Percentiles rank a stretch among this genome's conserved stretches.
Conservation (phyloP, 2,888 invertebrate species). For the Pandemis corylana region DNA sequence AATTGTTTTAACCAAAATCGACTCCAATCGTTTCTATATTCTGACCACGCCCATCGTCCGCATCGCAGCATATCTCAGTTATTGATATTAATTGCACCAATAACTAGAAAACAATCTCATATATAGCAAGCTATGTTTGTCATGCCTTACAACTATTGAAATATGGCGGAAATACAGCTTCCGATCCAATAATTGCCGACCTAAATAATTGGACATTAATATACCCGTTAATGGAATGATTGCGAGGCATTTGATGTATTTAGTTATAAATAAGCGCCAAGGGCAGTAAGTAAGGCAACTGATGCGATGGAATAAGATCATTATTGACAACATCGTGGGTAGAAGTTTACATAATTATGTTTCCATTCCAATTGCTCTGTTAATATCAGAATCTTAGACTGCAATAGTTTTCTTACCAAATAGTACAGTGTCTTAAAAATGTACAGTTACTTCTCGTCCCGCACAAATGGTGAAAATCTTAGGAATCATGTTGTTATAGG, state of each 20-base stretch:
- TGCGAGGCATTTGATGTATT: constrained; percentile 2
- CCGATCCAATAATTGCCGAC: constrained; percentile 31
- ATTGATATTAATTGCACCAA: constrained; percentile 39
- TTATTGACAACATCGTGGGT: no score
- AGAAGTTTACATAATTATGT: no score
- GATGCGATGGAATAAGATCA: not conserved
- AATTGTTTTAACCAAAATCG: not conserved
- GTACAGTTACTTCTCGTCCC: no score
- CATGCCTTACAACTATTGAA: constrained; percentile 23
- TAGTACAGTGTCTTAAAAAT: no score
- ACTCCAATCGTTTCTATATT: constrained; percentile 17
- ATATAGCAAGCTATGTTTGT: constrained; percentile 36
- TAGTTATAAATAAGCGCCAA: not conserved
- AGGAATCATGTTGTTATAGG: no score
- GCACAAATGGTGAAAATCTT: no score
- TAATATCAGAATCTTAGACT: no score
- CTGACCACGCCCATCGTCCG: constrained; percentile 1
- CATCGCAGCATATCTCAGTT: constrained; percentile 31
- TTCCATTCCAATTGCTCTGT: no score
- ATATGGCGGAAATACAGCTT: constrained; percentile 29
- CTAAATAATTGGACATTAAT: constrained; percentile 32
- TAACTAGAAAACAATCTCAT: constrained; percentile 19
- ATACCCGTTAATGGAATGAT: constrained; percentile 20
- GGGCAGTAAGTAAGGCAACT: not conserved
- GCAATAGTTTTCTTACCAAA: no score